Evolutionary conservation across 2,113 vertebrate species (phyloP), one percentile per base, ranked within the genome.

Genomic region (Agelaius tricolor): DNA sequence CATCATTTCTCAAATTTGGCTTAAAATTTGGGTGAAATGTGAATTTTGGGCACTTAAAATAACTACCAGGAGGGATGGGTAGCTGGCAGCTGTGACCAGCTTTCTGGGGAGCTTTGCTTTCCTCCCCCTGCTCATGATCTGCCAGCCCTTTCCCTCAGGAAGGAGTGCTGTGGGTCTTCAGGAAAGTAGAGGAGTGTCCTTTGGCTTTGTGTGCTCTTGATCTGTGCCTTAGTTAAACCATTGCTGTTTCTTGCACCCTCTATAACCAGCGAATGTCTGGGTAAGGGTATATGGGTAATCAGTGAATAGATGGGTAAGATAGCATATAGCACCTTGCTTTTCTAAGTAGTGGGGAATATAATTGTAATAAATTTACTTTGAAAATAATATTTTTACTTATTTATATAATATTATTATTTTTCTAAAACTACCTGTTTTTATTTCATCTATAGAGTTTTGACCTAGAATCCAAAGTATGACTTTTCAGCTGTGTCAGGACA

Each of bases 151-250:
- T 23, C 31, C 24, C 31, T 62, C 22, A 21, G 62, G 49, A 35
- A 31, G 21, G 31, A 13, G 3, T 37, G 16, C 49, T 8, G 9
- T 31, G 28, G 4, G 23, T 87, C 31, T 31, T 39, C 18, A 15
- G 49, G 17, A 0, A 0, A 52, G 23, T 6, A 26, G 30, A 51
- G 37, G 16, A 35, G 39, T 15, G 20, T 59, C 30, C 44, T 46
- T 44, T 9, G 24, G 16, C 47, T 63, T 58, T 49, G 6, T 15
- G 3, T 15, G 22, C 47, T 12, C n/a, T 66, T 62, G 73, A 18
- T 55, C 24, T 78, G 11, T 54, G 28, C 52, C 22, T 12, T 28
- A 13, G 43, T 58, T 67, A 59, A 87, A 35, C 11, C 18, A 8
- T 4, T 22, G 54, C 23, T 68, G 16, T 66, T 90, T 23, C 26